Evolutionary conservation across 1,140 invertebrate genomes (phyloP), one percentile per base, ranked within the genome.

Genomic region (Drosophila saltans): DNA sequence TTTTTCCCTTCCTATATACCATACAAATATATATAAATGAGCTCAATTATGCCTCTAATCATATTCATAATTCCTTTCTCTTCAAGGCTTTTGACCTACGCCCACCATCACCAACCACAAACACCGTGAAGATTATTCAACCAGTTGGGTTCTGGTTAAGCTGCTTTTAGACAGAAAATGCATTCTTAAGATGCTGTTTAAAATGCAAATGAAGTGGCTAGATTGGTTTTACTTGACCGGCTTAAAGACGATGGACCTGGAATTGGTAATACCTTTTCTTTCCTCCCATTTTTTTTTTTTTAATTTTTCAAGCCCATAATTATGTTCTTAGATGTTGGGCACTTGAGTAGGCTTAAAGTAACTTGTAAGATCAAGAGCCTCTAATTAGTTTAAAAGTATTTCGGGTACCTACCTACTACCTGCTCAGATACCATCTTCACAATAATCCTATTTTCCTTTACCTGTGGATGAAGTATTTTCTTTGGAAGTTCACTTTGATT

Each of bases 41-140:
- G 68, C 83, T 83, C 83, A 88, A 88, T 88, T 88, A 88, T 88
- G 80, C 36, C 69, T 69, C 84, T 83, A 89, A 88, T 88, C 77
- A 82, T 88, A 67, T 73, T 76, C 69, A 88, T 86, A 83, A 88
- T 83, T 88, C 83, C 43, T 41, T 72, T 68, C 61, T 26, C 26
- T 52, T 36, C 33, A 10, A 75, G 36, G 57, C 60, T 63, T 69
- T 10, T 57, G 40, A 62, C 69, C 83, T 26, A 86, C 83, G 62
- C 75, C 69, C 75, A 30, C 28, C 2, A 30, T 30, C 28, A 30
- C 28, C 4, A 66, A 66, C 66, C 74, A 64, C 45, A 52, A 52
- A 52, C 45, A 52, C 45, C 41, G 6, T 36, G 6, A 43, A 43
- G 11, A 43, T n/a, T 24, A 52, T 52, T 52, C 45, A 52, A 43